Evolutionary conservation across 2,113 vertebrate genomes (phyloP), one percentile per base, ranked within the genome.

Genomic region (Phalacrocorax aristotelis): DNA sequence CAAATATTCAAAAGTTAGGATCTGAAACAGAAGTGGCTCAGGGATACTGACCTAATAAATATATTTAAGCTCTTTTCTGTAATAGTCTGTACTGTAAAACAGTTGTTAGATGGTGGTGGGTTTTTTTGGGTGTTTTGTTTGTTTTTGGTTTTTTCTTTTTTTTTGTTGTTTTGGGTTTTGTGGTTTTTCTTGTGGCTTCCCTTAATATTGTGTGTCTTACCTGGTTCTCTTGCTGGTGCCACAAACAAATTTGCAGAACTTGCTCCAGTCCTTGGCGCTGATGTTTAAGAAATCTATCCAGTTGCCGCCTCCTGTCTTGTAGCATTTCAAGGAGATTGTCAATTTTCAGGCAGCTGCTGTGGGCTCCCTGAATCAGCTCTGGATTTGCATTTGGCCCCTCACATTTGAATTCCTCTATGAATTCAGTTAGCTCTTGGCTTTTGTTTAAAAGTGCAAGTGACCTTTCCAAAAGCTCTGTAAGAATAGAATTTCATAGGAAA

Each of bases 391-490:
- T 97, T 83, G 98, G 98, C 82, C 98, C 98, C 11, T 98, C 98
- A 72, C 75, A 95, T 97, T 98, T 98, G 90, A 99, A 98, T 87
- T 97, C 97, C 75, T 98, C 98, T 94, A 99, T 98, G 82, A 98
- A 98, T 48, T 98, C 98, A n/a, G 98, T 98, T 77, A 99, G 97
- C 77, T 98, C 97, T 38, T 96, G 98, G 95, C 99, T 99, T 98
- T 98, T 99, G 96, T 97, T 99, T 93, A 99, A 83, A 93, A 99
- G 98, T 38, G 97, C 96, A 97, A 99, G 83, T 13, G 99, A 99
- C n/a, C 98, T 98, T 92, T 98, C 96, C 93, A 99, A 95, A 87
- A 99, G 98, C 64, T 98, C 99, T 99, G 96, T 18, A 93, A 80
- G 15, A 72, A 69, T 10, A 94, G 14, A 85, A 94, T 89, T 85